These are phyloP conservation scores for Liposcelis brunnea DNA, from an alignment of 2,888 invertebrate genomes.

Conservation along the genomic window DNA sequence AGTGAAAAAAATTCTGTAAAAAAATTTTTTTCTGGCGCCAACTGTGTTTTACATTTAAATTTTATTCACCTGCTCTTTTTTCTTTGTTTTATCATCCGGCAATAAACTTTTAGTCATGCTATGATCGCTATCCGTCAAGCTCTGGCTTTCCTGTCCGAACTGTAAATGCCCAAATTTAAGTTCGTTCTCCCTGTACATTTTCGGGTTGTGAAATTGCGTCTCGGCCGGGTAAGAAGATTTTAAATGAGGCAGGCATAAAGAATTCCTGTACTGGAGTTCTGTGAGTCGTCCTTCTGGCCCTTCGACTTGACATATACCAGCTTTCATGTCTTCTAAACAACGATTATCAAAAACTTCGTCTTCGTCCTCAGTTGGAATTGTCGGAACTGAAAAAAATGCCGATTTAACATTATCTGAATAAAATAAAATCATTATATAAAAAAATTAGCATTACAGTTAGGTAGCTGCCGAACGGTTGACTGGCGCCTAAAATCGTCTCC, in stretches of 20 bases:
- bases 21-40: no score
- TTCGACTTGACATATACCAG: conserved; percentile 30
- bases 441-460: no score
- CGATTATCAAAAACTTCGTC: conserved; percentile 72
- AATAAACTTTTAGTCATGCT: conserved; percentile 26
- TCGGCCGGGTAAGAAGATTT: conserved; percentile 74
- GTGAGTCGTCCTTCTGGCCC: conserved; percentile 32
- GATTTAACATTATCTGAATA: conserved; percentile 21
- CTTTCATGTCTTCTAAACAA: conserved; percentile 42
- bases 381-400: conserved; percentile 23
- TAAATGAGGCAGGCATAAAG: conserved; percentile 66
- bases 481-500: no score
- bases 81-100: conserved; percentile 26
- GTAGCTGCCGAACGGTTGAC: no score
- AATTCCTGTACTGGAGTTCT: conserved; percentile 62
- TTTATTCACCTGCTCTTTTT: conserved; percentile 27
- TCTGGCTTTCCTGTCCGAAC: conserved; percentile 6
- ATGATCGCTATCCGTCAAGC: conserved; percentile 19
- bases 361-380: conserved; percentile 64
- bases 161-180: conserved; percentile 36
- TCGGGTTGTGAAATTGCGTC: conserved; percentile 41
- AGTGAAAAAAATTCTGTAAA: no score
- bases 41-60: no score
- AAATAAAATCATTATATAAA: conserved; percentile 14
- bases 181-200: conserved; percentile 41